Conservation (phyloP, 2,113 vertebrate genomes). For the Vanacampus margaritifer region DNA sequence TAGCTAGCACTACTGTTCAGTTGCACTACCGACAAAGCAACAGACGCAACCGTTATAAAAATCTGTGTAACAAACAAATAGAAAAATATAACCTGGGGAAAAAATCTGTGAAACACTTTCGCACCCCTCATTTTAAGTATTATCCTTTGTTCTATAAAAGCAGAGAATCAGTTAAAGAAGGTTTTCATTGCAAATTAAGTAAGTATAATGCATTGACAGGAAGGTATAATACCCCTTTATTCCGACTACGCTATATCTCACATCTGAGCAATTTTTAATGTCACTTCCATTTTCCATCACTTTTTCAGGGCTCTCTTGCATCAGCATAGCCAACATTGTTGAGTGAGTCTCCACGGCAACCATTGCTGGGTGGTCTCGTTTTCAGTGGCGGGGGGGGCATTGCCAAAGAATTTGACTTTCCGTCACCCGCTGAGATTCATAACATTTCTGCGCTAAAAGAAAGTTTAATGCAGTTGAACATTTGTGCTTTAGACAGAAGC, state of each 20-base stretch:
- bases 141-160: too few relatives aligned
- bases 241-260: neutral
- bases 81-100: too few relatives aligned
- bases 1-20: too few relatives aligned
- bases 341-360: constrained; percentile 51
- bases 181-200: too few relatives aligned
- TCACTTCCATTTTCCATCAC: constrained; percentile 43
- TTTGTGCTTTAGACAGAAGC: neutral
- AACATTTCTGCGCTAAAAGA: constrained; percentile 21
- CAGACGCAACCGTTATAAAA: too few relatives aligned
- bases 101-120: too few relatives aligned
- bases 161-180: too few relatives aligned
- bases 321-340: constrained; percentile 38
- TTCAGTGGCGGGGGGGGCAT: constrained; percentile 9
- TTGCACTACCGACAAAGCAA: too few relatives aligned
- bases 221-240: neutral
- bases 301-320: constrained; percentile 20
- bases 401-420: constrained; percentile 21
- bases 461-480: neutral
- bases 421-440: constrained; percentile 19
- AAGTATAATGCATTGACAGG: neutral
- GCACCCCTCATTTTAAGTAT: too few relatives aligned
- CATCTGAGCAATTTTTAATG: constrained; percentile 17
- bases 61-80: too few relatives aligned
- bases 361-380: constrained; percentile 42